A percentile compares a stretch with the other conserved stretches of the same genome.
phyloP scores from a whole-genome alignment of 2,888 invertebrate genomes.

The Drosophila maculinotata region DNA sequence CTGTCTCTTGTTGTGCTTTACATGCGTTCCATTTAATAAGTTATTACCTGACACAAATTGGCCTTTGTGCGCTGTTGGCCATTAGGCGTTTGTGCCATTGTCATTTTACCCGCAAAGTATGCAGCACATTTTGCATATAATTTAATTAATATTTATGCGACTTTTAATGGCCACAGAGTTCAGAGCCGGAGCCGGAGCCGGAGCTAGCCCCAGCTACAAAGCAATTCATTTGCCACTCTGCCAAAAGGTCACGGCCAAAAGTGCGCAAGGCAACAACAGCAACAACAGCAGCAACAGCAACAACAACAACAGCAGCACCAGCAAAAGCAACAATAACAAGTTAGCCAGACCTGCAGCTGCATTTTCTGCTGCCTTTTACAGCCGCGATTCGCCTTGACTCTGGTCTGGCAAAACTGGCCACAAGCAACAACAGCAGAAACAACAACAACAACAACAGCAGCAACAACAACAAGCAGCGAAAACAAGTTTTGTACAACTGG shows the following conservation, averaged over 20 bases:
- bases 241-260: conserved; percentile 78
- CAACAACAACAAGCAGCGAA: conserved; percentile 25
- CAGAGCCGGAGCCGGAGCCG: conserved; percentile 2
- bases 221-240: conserved; percentile 60
- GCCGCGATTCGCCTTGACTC: conserved; percentile 71
- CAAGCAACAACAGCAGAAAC: conserved; percentile 29
- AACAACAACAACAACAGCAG: conserved; percentile 26
- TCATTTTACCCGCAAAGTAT: conserved; percentile 66
- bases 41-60: conserved; percentile 68
- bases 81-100: conserved; percentile 34
- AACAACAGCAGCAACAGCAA: conserved; percentile 52
- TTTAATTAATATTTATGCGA: conserved; percentile 79
- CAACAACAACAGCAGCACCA: conserved; percentile 32
- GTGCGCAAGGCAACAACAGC: conserved; percentile 56
- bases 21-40: conserved; percentile 60
- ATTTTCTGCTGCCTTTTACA: conserved; percentile 60
- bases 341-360: conserved; percentile 66
- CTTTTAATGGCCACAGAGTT: conserved; percentile 52
- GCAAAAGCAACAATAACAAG: conserved; percentile 64
- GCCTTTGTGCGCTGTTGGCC: conserved; percentile 37
- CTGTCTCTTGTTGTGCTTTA: conserved; percentile 8
- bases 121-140: conserved; percentile 66
- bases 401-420: conserved; percentile 66
- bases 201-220: conserved; percentile 15
- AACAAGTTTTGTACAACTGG: conserved; percentile 60